Conservation (phyloP, 2,797 vertebrate species). For the Trachurus trachurus region DNA sequence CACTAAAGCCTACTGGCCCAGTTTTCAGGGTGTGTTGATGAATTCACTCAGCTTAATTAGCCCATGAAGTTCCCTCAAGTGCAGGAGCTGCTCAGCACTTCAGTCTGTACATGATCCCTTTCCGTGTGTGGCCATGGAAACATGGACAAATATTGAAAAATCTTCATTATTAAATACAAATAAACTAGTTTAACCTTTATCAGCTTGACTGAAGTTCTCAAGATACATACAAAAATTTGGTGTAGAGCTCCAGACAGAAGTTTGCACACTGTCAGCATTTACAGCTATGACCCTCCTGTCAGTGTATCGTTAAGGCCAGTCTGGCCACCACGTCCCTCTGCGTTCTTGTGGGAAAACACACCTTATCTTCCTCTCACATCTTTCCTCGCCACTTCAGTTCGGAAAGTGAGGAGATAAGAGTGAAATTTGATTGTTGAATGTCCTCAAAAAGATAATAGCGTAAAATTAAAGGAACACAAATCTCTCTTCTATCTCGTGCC, state of each 20-base stretch:
- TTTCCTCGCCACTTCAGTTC: conserved; percentile 32
- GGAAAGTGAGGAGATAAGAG: conserved; percentile 48
- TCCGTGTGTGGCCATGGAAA: background rate
- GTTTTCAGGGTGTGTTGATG: conserved; percentile 30
- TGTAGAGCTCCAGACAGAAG: background rate
- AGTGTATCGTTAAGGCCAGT: background rate
- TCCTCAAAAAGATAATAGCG: conserved; percentile 67
- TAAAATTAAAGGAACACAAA: conserved; percentile 79
- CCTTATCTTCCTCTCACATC: conserved; percentile 42
- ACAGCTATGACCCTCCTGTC: background rate
- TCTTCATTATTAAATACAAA: background rate
- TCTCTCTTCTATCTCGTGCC: conserved; percentile 42
- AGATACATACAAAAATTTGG: too few species aligned
- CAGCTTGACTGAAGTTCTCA: background rate
- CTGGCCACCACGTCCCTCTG: background rate
- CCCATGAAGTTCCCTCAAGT: conserved; percentile 33
- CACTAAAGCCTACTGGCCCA: conserved; percentile 35
- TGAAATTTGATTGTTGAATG: conserved; percentile 76
- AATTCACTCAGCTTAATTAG: conserved; percentile 30
- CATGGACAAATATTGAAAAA: background rate
- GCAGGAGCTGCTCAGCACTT: background rate
- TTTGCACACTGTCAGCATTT: background rate
- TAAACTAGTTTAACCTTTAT: background rate
- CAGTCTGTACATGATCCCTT: conserved; percentile 13
- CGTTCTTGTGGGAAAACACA: conserved; percentile 61